Percentiles rank a stretch among this genome's conserved stretches.
These are phyloP conservation scores for Pterocles orientalis DNA, from an alignment of 2,113 vertebrate genomes.

Conservation along the genomic window DNA sequence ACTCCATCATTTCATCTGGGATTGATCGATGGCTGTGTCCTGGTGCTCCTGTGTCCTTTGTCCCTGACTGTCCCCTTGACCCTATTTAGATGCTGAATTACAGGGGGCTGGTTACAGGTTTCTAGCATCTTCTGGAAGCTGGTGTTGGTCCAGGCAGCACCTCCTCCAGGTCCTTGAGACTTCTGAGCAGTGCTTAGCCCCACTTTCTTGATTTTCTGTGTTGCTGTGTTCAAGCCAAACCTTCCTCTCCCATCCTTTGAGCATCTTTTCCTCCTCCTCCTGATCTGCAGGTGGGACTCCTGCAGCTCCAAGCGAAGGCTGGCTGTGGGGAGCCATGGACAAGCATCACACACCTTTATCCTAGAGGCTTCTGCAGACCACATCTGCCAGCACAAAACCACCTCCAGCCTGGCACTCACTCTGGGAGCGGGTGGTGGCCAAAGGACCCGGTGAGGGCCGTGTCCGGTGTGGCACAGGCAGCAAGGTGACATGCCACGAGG, in stretches of 20 bases:
- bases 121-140: background rate
- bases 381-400: fast-evolving
- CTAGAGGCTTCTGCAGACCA: fast-evolving
- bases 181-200: background rate
- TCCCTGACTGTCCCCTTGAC: background rate
- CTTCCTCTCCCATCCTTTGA: background rate
- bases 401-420: fast-evolving
- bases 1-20: background rate
- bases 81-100: background rate
- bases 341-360: fast-evolving
- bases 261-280: background rate
- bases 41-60: background rate
- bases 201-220: background rate
- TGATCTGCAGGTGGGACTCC: background rate
- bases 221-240: background rate
- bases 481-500: background rate
- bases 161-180: background rate
- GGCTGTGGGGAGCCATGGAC: fast-evolving
- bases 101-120: background rate
- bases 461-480: background rate
- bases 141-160: fast-evolving
- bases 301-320: fast-evolving
- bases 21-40: background rate
- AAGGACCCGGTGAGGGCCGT: fast-evolving
- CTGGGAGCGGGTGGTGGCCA: background rate